Base-by-base conservation (phyloP, 53 echinoderm and acorn worm species). In the Holothuria leucospilota region DNA sequence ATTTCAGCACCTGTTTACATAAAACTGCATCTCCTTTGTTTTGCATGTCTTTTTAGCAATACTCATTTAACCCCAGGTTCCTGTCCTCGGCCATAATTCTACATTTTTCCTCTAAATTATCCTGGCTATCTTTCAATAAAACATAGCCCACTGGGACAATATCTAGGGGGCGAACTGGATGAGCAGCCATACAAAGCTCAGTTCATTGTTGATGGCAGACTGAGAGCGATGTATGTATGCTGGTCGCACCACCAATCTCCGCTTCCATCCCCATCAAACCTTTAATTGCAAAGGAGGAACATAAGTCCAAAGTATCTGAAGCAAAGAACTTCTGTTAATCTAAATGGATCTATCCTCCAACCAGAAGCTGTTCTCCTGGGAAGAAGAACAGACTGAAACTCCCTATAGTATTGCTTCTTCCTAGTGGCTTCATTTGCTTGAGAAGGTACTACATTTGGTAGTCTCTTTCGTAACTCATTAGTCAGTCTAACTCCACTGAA, bases 91-190 rank as follows among this genome's bases (percentile, higher is more conserved):
- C 25, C 20, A 66, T 90, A 90, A 62, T n/a, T 62, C 80, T n/a
- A 82, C 23, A 52, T n/a, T 82, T 82, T 38, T 82, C 64, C 75
- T 93, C 94, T 10, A 90, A 82, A 62, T 94, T 94, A 38, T 92
- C 94, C 12, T 92, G n/a, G 6, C 81, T 84, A 67, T 94, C 94
- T 63, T 90, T 90, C 27, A 90, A 92, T 92, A 92, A 52, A 95
- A 92, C 20, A 95, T 90, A 18, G 87, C n/a, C 29, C n/a, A 92
- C 39, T 39, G 90, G 92, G 29, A 78, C 90, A 5, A 82, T 78
- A 28, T 95, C 90, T 13, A 10, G 9, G 9, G 52, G 52, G n/a
- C n/a, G 9, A 10, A 52, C 9, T 52, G 52, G 13, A 52, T 8
- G 52, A 52, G 52, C 9, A 52, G 27, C 18, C 68, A 53, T 81